Conservation (phyloP, 1,140 invertebrate species). For the Anadara kagoshimensis region DNA sequence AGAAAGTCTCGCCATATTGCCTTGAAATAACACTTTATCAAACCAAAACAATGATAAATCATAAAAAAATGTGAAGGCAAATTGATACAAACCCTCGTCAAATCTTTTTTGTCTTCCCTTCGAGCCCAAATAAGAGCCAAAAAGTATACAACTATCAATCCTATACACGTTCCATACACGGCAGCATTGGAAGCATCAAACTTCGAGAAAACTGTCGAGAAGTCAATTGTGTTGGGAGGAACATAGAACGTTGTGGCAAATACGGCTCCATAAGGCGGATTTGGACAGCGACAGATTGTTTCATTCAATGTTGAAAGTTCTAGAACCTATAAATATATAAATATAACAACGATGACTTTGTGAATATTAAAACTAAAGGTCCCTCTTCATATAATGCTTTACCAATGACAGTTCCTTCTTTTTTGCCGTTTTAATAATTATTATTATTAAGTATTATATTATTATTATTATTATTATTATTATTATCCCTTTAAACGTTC, state of each 20-base stretch:
- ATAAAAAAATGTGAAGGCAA: not conserved
- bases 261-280: not conserved
- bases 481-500: too few relatives aligned
- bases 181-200: slow-evolving; percentile 39
- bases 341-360: too few relatives aligned
- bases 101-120: slow-evolving; percentile 63
- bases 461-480: too few relatives aligned
- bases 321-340: slow-evolving; percentile 23
- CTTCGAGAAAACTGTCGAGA: slow-evolving; percentile 23
- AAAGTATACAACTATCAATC: slow-evolving; percentile 71
- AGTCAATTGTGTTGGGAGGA: slow-evolving; percentile 39
- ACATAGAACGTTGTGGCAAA: slow-evolving; percentile 33
- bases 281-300: slow-evolving; percentile 39
- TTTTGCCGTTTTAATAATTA: too few relatives aligned
- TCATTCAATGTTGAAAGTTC: slow-evolving; percentile 33
- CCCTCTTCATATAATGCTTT: too few relatives aligned
- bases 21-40: too few relatives aligned
- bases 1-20: too few relatives aligned
- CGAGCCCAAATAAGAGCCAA: slow-evolving; percentile 71
- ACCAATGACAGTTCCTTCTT: too few relatives aligned
- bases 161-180: slow-evolving; percentile 54
- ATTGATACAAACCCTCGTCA: slow-evolving; percentile 11
- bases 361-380: too few relatives aligned
- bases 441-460: too few relatives aligned
- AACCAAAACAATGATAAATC: too few relatives aligned